Evolutionary conservation across 2,113 vertebrate species (phyloP), one percentile per base, ranked within the genome.

Genomic region (Anarrhichthys ocellatus): DNA sequence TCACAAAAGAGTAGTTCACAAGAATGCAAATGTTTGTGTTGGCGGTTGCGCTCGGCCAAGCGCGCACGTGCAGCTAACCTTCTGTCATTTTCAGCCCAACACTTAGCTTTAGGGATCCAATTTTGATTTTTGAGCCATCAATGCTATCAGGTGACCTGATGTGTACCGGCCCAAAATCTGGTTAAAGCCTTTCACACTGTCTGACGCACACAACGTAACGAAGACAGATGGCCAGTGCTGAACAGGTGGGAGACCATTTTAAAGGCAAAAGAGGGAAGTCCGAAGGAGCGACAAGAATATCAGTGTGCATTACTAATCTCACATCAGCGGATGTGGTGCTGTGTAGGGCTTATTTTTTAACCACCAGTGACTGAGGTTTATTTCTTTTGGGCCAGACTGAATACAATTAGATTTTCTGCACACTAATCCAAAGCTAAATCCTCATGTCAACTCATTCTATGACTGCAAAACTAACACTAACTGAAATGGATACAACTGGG

Each of bases 191-290:
- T 80, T 88, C 62, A 74, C 71, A 84, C 56, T 32, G 15, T 77
- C 76, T 50, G 75, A 86, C 38, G 59, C 38, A 63, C 82, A 40
- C 61, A 71, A 78, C 83, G 74, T 86, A 87, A 87, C 83, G 81
- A 80, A 86, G 92, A 87, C 94, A 95, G 92, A 93, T 91, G 92
- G 90, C 62, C 50, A 4, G 24, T 7, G 80, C 40, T 58, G 82
- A 92, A 89, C 94, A 94, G 93, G 92, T 93, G 89, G 80, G 64
- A 76, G 74, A 69, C 56, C 61, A 86, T 81, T 92, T 84, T 63
- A 87, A 8, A 83, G 81, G 74, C 52, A 69, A 82, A 83, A 66
- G 66, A 77, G 32, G 76, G 62, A 88, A 73, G 64, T 75, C 27
- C 64, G 22, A 76, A 66, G 64, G 38, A 75, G 63, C 70, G 79